phyloP scores from a whole-genome alignment of 2,797 vertebrate species.

The Octomys mimax region DNA sequence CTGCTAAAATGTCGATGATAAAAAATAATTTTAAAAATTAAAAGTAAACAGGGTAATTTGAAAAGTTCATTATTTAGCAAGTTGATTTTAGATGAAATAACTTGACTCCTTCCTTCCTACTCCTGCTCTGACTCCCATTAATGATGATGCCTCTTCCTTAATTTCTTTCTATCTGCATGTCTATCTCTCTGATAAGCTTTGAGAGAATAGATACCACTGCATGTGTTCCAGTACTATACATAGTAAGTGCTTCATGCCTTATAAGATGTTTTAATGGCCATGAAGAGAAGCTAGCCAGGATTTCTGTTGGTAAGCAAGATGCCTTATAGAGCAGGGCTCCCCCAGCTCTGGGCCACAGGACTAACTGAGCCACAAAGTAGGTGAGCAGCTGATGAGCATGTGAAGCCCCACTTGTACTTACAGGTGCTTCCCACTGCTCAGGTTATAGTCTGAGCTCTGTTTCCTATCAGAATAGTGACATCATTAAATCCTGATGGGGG shows the following conservation, averaged over 20 bases:
- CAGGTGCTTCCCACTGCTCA: background rate
- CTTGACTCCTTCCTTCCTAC: background rate
- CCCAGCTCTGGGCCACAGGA: background rate
- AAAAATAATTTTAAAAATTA: slow-evolving; percentile 39
- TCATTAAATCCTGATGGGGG: background rate
- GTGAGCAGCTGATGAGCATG: background rate
- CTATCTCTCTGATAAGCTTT: background rate
- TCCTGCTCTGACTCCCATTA: background rate
- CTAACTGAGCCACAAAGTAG: background rate
- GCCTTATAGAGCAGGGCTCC: background rate
- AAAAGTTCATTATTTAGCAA: slow-evolving; percentile 8
- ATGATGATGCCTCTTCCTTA: background rate
- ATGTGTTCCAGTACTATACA: background rate
- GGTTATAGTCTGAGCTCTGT: background rate
- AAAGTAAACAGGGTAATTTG: slow-evolving; percentile 2
- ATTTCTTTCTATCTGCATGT: background rate
- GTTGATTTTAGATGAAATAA: background rate
- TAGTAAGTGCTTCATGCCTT: background rate
- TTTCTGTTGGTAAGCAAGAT: background rate
- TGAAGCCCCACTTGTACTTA: background rate
- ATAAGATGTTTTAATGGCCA: background rate
- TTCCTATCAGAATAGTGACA: background rate
- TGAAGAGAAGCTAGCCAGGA: background rate
- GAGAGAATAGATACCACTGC: background rate
- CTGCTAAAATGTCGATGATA: slow-evolving; percentile 9